Conservation (phyloP, 2,797 vertebrate species). For the Synaphobranchus kaupii region DNA sequence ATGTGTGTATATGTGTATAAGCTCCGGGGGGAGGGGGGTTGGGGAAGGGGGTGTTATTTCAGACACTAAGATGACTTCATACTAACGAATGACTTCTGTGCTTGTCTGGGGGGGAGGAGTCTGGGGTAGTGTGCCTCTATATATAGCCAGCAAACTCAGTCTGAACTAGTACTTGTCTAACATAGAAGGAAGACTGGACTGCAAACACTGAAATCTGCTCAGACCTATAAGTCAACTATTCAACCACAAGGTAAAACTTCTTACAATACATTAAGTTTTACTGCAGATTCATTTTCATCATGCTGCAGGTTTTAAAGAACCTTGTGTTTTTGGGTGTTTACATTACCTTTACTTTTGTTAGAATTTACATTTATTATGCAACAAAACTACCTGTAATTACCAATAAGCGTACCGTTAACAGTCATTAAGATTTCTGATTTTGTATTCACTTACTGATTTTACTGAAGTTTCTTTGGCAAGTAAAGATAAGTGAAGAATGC, state of each 20-base stretch:
- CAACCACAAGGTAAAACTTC: conserved; percentile 39
- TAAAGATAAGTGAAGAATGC: neutral
- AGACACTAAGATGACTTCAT: conserved; percentile 56
- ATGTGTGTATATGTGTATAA: conserved; percentile 34
- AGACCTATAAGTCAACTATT: conserved; percentile 18
- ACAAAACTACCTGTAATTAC: neutral
- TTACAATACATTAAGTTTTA: neutral
- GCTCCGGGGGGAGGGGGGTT: neutral
- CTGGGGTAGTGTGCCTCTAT: conserved; percentile 44
- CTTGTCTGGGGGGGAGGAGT: conserved; percentile 21
- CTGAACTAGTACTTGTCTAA: conserved; percentile 33
- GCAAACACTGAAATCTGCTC: conserved; percentile 5
- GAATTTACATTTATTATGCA: neutral
- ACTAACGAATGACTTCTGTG: conserved; percentile 45
- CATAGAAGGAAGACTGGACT: conserved; percentile 20
- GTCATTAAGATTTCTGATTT: neutral
- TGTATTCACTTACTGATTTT: neutral
- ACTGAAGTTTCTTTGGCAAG: neutral
- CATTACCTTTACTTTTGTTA: neutral
- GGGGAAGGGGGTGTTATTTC: conserved; percentile 23
- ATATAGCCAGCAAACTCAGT: conserved; percentile 54
- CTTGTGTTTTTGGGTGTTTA: neutral
- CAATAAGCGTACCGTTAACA: neutral
- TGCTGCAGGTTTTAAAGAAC: neutral
- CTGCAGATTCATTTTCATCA: neutral